A percentile compares a stretch with the other conserved stretches of the same genome.
phyloP scores from a whole-genome alignment of 2,113 vertebrate genomes.

The Canis aureus region DNA sequence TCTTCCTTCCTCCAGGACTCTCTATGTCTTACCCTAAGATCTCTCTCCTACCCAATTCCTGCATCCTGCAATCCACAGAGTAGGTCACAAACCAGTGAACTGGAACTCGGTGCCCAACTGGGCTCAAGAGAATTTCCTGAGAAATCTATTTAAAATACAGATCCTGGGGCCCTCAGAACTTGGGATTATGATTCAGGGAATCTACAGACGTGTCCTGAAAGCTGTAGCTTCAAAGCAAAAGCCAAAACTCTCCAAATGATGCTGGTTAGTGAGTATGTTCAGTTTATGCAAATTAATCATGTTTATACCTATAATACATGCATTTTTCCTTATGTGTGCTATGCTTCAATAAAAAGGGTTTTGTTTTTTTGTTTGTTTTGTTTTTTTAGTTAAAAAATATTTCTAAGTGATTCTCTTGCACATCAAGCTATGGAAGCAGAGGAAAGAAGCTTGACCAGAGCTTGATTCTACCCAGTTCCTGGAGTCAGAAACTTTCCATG shows the following conservation, averaged over 20 bases:
- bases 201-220: neutral
- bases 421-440: neutral
- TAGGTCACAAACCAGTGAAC: neutral
- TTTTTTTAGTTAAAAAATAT: neutral
- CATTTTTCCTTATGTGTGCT: neutral
- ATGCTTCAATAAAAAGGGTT: neutral
- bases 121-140: neutral
- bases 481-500: neutral
- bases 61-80: neutral
- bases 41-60: neutral
- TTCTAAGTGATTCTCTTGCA: neutral
- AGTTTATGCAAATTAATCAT: neutral
- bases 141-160: constrained; percentile 39
- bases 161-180: neutral
- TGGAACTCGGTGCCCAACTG: neutral
- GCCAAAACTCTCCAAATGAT: neutral
- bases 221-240: neutral
- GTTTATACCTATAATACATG: neutral
- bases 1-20: neutral
- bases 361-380: too few relatives aligned
- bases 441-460: neutral
- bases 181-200: neutral
- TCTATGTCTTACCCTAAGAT: neutral
- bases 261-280: neutral
- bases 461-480: neutral